Conservation (phyloP, 2,888 invertebrate genomes). For the Eupithecia insigniata region DNA sequence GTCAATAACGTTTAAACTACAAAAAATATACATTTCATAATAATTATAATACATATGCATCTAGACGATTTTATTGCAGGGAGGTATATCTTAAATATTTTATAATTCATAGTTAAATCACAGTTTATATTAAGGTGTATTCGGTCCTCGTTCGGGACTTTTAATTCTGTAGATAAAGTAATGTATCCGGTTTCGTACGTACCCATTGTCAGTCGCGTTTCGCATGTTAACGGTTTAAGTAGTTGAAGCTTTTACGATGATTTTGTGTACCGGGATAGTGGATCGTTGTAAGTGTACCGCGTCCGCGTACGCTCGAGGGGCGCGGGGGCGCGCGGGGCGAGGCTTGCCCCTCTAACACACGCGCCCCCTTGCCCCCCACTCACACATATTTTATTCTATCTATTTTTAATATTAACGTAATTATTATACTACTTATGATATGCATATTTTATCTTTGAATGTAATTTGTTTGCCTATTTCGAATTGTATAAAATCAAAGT, state of each 20-base stretch:
- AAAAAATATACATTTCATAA: constrained; percentile 81
- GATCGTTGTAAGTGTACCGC: constrained; percentile 53
- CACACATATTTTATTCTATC: constrained; percentile 83
- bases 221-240: constrained; percentile 61
- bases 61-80: constrained; percentile 81
- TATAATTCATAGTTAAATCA: constrained; percentile 81
- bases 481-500: constrained; percentile 83
- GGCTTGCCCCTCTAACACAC: constrained; percentile 44
- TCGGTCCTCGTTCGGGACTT: constrained; percentile 70
- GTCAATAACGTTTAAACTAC: constrained; percentile 80
- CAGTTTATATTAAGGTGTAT: constrained; percentile 71
- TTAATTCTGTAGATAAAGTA: constrained; percentile 65
- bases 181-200: constrained; percentile 56
- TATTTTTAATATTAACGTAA: constrained; percentile 84
- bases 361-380: constrained; percentile 79
- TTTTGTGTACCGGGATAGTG: constrained; percentile 48
- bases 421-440: constrained; percentile 80
- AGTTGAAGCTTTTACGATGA: constrained; percentile 61
- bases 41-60: constrained; percentile 73
- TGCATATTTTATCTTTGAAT: constrained; percentile 82
- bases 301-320: constrained; percentile 56
- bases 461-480: constrained; percentile 84
- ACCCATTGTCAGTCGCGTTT: constrained; percentile 57
- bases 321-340: constrained; percentile 39
- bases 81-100: constrained; percentile 81